These are phyloP conservation scores for Butastur rufipennis DNA, from an alignment of 2,113 vertebrate species.

Conservation along the genomic window DNA sequence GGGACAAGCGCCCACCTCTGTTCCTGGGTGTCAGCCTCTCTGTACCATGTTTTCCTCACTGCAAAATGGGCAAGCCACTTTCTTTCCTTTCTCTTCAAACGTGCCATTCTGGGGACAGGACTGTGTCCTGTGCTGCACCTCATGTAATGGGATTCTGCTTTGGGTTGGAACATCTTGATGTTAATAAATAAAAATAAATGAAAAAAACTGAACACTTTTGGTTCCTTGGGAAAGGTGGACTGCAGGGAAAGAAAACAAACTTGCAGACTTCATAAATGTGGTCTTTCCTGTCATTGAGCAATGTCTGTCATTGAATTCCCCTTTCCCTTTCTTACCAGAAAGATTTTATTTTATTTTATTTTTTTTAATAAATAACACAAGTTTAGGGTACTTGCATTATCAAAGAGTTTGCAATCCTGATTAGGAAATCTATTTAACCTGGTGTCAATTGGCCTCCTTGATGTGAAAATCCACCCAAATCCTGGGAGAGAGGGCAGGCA, in stretches of 20 bases:
- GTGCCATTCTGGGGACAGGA: too few species aligned
- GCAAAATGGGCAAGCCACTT: background rate
- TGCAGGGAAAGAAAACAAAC: background rate
- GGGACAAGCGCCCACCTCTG: fast-evolving
- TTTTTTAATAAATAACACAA: background rate
- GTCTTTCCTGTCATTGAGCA: background rate
- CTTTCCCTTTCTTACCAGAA: background rate
- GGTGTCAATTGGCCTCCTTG: slow-evolving; percentile 48
- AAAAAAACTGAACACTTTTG: background rate
- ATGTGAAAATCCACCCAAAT: slow-evolving; percentile 19
- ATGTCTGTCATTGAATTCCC: slow-evolving; percentile 49
- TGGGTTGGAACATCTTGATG: background rate
- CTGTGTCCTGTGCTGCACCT: background rate
- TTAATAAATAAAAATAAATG: background rate
- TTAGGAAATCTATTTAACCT: slow-evolving; percentile 61
- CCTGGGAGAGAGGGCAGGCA: slow-evolving; percentile 6
- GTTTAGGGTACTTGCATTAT: background rate
- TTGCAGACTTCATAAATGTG: background rate
- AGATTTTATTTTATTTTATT: background rate
- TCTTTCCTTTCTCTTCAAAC: background rate
- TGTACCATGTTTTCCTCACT: fast-evolving
- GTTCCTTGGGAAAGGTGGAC: background rate
- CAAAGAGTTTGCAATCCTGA: slow-evolving; percentile 38
- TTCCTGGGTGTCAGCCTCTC: background rate
- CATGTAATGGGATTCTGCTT: background rate